Evolutionary conservation across 2,888 invertebrate genomes (phyloP), one percentile per base, ranked within the genome.

Genomic region (Dasypogon diadema): DNA sequence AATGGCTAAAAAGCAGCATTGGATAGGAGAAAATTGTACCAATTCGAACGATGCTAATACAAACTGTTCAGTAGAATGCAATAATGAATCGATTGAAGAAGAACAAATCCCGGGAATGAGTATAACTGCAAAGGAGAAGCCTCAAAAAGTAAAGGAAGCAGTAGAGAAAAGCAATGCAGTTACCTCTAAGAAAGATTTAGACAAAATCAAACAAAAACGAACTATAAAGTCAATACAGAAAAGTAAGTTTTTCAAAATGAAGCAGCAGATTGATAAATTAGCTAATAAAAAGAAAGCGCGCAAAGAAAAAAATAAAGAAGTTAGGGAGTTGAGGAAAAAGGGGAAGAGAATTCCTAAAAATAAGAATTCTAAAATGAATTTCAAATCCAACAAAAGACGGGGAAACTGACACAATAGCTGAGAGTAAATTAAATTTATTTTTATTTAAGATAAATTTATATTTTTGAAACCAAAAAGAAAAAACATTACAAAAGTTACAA

Each of bases 191-290:
- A 92, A 91, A 83, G 92, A 93, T 80, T 85, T 94, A 1, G 92
- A 93, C 81, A 91, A 88, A 80, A 86, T 90, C 77, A 87, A 93
- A 6, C 92, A 92, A 81, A 90, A 90, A 78, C 90, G 92, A 83
- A 92, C 93, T 0, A 88, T 92, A 0, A 91, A 92, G 81, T 91
- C 91, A 82, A 88, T 94, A 14, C 90, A 93, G 81, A 92, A 92
- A 79, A 94, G 93, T 82, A 93, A 92, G 88, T 89, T 90, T 0
- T 94, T 92, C 81, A 91, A 92, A 86, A 89, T 89, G 85, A 93
- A 94, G 82, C 91, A 90, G 80, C 91, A 90, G 83, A 81, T 93
- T 24, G 93, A 93, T 77, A 89, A 90, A 79, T 86, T 88, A 65
- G 90, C 90, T 79, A 93, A 93, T 82, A 91, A 89, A 80, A 93